These are phyloP conservation scores for Battus philenor DNA, from an alignment of 1,140 invertebrate genomes.

Conservation along the genomic window DNA sequence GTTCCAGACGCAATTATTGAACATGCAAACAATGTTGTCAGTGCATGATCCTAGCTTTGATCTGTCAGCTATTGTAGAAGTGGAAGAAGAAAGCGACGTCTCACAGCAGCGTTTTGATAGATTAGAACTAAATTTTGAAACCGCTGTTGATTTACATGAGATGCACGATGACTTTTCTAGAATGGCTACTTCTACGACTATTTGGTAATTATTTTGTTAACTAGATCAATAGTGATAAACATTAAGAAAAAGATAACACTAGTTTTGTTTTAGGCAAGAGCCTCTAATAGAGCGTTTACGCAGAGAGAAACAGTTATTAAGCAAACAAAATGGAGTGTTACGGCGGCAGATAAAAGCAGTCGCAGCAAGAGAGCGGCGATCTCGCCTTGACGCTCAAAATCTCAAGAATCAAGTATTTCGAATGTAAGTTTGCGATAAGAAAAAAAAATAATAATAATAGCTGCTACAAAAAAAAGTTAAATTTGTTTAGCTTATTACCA, in stretches of 20 bases:
- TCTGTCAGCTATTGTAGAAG: constrained; percentile 64
- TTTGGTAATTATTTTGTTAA: constrained; percentile 60
- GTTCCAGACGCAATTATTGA: constrained; percentile 67
- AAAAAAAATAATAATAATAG: too few species aligned
- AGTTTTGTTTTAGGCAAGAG: constrained; percentile 73
- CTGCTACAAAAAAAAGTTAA: too few species aligned
- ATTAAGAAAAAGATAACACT: too few species aligned
- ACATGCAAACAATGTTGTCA: constrained; percentile 64
- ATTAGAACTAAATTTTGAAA: constrained; percentile 59
- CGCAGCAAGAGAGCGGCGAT: constrained; percentile 54
- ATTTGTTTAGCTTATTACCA: too few species aligned
- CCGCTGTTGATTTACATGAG: constrained; percentile 45
- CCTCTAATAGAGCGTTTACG: constrained; percentile 61
- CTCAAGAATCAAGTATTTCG: constrained; percentile 66
- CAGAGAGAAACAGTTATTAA: constrained; percentile 61
- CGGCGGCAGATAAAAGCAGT: constrained; percentile 66
- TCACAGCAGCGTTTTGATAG: constrained; percentile 53
- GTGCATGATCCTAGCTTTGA: constrained; percentile 68
- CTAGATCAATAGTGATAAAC: too few species aligned
- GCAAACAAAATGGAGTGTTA: constrained; percentile 69
- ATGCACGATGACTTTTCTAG: constrained; percentile 41
- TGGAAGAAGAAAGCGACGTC: constrained; percentile 59
- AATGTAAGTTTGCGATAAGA: constrained; percentile 55
- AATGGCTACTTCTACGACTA: constrained; percentile 47
- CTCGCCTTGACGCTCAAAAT: constrained; percentile 64